phyloP scores from a whole-genome alignment of 2,888 invertebrate genomes.

The Yponomeuta sedellus region DNA sequence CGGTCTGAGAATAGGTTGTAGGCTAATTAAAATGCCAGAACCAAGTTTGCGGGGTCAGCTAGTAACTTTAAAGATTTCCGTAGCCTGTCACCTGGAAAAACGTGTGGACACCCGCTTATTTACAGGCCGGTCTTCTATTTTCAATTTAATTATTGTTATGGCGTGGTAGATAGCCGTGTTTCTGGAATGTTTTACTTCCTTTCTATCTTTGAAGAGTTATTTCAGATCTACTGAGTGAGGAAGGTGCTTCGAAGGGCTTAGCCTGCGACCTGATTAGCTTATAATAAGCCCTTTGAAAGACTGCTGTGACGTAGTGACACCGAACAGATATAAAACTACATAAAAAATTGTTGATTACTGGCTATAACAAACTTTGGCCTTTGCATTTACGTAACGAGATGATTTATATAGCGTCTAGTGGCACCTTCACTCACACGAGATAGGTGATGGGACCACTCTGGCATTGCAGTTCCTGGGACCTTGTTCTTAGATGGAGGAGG shows the following conservation, averaged over 20 bases:
- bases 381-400: too few species aligned
- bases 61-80: background rate
- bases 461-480: too few species aligned
- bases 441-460: too few species aligned
- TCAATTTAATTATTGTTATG: too few species aligned
- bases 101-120: too few species aligned
- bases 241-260: background rate
- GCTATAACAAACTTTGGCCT: background rate
- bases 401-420: too few species aligned
- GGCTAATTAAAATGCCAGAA: too few species aligned
- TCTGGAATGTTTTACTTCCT: background rate
- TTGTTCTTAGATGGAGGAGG: too few species aligned
- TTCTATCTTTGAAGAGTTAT: background rate
- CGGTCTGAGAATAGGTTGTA: too few species aligned
- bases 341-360: background rate
- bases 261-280: background rate
- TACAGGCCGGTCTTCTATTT: too few species aligned
- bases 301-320: background rate
- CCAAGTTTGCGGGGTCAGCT: too few species aligned
- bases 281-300: background rate
- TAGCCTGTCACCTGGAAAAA: background rate
- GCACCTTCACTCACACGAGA: too few species aligned
- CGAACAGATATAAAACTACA: background rate
- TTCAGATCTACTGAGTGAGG: background rate
- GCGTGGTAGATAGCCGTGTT: background rate